Conservation (phyloP, 1,140 invertebrate species). For the Euura saliciscinereae region DNA sequence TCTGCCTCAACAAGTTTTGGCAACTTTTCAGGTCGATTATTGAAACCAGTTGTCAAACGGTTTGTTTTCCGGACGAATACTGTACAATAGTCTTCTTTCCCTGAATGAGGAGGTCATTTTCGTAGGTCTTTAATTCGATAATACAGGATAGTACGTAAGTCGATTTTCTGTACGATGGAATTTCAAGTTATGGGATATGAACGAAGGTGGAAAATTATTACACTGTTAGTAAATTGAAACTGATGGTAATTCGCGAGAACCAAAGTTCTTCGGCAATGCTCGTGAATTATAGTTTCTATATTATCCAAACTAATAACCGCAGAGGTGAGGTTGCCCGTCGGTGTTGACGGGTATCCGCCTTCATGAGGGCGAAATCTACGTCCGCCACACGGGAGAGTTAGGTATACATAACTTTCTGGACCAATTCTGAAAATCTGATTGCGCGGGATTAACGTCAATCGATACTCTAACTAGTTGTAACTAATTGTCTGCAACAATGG, state of each 20-base stretch:
- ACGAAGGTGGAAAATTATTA: neutral
- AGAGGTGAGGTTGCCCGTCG: neutral
- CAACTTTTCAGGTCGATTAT: no score
- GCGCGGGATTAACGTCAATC: neutral
- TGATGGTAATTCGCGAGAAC: neutral
- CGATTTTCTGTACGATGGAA: no score
- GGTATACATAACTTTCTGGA: neutral
- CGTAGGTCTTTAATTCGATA: no score
- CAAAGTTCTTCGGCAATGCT: neutral
- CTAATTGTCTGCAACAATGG: neutral
- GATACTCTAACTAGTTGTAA: neutral
- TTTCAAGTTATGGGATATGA: no score
- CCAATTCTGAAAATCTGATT: neutral
- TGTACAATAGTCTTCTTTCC: no score
- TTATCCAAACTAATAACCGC: slow-evolving; percentile 7
- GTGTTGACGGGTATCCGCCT: neutral
- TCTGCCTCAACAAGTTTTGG: no score
- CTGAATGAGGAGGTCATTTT: no score
- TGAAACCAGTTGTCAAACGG: no score
- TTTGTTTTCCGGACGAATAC: no score
- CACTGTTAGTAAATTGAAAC: neutral
- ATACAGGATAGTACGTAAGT: no score
- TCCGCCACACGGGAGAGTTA: neutral
- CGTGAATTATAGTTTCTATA: neutral
- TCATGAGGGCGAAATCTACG: neutral